Evolutionary conservation across 1,140 invertebrate species (phyloP).

Genomic region (Mactra quadrangularis): DNA sequence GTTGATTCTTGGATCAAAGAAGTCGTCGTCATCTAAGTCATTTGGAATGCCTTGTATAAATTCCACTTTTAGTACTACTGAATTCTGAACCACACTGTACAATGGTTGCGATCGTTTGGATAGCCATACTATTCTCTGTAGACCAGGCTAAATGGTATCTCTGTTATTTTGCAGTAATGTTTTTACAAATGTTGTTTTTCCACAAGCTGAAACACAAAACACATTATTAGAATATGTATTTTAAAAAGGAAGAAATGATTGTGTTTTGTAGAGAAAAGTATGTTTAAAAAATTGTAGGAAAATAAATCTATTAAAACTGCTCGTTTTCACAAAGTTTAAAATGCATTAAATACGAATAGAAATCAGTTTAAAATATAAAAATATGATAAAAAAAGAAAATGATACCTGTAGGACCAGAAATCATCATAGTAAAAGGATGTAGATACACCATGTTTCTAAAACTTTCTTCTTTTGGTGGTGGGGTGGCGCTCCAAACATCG

Average conservation of each 20-base stretch:
- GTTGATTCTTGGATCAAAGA: too few species aligned
- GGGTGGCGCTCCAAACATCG: neutral
- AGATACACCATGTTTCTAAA: neutral
- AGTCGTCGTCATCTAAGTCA: too few species aligned
- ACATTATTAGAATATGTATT: neutral
- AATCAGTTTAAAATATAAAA: neutral
- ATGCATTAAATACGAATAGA: neutral
- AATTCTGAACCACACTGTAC: neutral
- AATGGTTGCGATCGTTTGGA: slow-evolving; percentile 49
- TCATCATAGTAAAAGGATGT: slow-evolving; percentile 41
- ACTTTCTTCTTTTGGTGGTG: neutral
- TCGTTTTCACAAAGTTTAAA: neutral
- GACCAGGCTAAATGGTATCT: neutral
- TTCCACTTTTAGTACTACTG: slow-evolving; percentile 25
- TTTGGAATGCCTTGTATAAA: slow-evolving; percentile 36
- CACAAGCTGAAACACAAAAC: slow-evolving; percentile 23
- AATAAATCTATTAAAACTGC: neutral
- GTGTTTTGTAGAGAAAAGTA: neutral
- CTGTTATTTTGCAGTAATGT: neutral
- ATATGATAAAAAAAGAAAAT: too few species aligned
- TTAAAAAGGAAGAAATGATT: neutral
- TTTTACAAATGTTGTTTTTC: slow-evolving; percentile 27
- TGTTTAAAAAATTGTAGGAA: neutral
- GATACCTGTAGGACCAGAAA: slow-evolving; percentile 40
- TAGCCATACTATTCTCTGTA: slow-evolving; percentile 31